Evolutionary conservation across 2,888 invertebrate species (phyloP).

Genomic region (Pollenia angustigena): DNA sequence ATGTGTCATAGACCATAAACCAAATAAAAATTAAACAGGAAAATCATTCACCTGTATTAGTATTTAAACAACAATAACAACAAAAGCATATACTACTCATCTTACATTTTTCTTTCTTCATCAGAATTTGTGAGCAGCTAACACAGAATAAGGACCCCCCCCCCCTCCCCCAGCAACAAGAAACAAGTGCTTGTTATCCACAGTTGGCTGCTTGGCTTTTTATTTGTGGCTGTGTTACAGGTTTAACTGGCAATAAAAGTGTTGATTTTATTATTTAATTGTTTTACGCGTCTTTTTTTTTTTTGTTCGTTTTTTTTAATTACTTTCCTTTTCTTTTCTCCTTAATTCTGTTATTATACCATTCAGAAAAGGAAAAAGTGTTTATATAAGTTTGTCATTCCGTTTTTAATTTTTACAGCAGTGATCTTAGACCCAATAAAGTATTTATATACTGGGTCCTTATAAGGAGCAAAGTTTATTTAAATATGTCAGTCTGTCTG

Average conservation of each 20-base stretch:
- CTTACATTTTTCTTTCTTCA: not conserved
- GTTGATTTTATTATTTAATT: conserved; percentile 70
- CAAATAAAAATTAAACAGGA: conserved; percentile 60
- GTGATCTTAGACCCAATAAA: no score
- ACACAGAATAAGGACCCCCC: not conserved
- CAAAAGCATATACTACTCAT: not conserved
- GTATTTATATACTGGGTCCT: no score
- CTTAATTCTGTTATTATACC: no score
- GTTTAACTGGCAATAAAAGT: conserved; percentile 61
- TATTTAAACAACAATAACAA: conserved; percentile 23
- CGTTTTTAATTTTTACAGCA: no score
- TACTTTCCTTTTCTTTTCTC: not conserved
- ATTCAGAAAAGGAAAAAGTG: no score
- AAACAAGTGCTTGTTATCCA: conserved; percentile 18
- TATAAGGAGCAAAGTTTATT: no score
- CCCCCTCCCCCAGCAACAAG: no score
- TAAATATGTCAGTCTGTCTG: no score
- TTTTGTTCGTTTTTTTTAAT: not conserved
- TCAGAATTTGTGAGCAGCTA: conserved; percentile 11
- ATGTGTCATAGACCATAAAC: conserved; percentile 70
- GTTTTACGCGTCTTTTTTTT: conserved; percentile 15
- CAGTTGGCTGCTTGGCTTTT: conserved; percentile 12
- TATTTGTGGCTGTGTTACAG: conserved; percentile 9
- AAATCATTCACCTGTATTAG: conserved; percentile 66
- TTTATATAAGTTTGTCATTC: no score